phyloP scores from a whole-genome alignment of 1,140 invertebrate genomes.

The Panagrolaimus sp. region DNA sequence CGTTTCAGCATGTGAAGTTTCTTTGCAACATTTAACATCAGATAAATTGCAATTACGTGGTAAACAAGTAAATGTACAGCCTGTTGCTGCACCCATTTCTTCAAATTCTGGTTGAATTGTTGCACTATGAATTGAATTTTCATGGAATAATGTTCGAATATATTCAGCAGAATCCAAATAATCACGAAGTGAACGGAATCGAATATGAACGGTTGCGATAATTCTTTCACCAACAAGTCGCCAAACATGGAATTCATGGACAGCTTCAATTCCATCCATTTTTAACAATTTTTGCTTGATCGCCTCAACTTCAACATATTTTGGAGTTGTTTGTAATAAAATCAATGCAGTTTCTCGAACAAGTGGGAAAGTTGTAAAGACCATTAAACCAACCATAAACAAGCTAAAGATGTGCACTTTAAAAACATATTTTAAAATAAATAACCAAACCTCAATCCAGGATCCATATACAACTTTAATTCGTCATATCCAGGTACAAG shows the following conservation, averaged over 20 bases:
- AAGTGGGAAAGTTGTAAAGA: slow-evolving; percentile 64
- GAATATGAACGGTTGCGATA: slow-evolving; percentile 66
- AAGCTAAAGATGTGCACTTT: slow-evolving; percentile 60
- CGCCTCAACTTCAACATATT: slow-evolving; percentile 63
- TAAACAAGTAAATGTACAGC: slow-evolving; percentile 34
- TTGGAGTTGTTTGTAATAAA: slow-evolving; percentile 65
- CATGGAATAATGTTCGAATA: slow-evolving; percentile 64
- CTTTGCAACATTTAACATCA: slow-evolving; percentile 18
- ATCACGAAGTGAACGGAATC: slow-evolving; percentile 62
- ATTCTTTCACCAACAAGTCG: slow-evolving; percentile 65
- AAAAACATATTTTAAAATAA: slow-evolving; percentile 19
- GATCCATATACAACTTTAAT: slow-evolving; percentile 79
- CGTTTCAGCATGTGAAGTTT: neutral
- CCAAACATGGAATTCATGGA: slow-evolving; percentile 68
- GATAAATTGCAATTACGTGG: slow-evolving; percentile 31
- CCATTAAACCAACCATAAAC: slow-evolving; percentile 64
- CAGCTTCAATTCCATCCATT: slow-evolving; percentile 64
- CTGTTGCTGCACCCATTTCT: slow-evolving; percentile 33
- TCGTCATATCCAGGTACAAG: slow-evolving; percentile 76
- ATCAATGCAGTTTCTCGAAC: slow-evolving; percentile 65
- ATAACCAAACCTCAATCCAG: slow-evolving; percentile 70
- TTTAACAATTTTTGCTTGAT: slow-evolving; percentile 62
- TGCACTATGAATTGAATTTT: slow-evolving; percentile 65
- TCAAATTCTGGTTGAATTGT: slow-evolving; percentile 65
- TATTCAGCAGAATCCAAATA: slow-evolving; percentile 64